Evolutionary conservation across 2,888 invertebrate species (phyloP), one percentile per base, ranked within the genome.

Genomic region (Oasisia sp.): DNA sequence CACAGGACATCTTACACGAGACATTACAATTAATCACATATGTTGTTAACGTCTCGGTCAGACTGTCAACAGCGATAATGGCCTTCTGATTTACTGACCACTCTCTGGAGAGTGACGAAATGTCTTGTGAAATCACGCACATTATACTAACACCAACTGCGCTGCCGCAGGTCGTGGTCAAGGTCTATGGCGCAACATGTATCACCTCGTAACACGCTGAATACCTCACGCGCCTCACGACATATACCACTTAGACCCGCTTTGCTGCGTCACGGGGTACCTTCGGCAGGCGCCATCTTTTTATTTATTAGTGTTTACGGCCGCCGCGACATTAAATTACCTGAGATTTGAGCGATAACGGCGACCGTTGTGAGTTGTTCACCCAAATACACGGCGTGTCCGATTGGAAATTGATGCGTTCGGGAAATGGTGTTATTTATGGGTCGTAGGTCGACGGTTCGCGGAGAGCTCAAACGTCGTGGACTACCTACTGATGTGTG

Each of bases 321-420:
- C 74, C 27, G 74, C 14, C 74, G 74, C 74, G 19, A 74, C 74
- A 74, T 74, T 74, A 74, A 19, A 74, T 74, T 74, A 74, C n/a
- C 7, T 74, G 74, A 74, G 74, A 74, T 74, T 74, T 27, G 27
- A 74, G 74, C 74, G 74, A 74, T 74, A 74, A 74, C 74, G 74
- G 27, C 19, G 74, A 74, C 74, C 5, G 74, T 74, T 74, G 74
- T 74, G 74, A 7, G 27, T 27, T 7, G 14, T 74, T 74, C 27
- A 27, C 74, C 74, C 27, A 27, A 74, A n/a, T 74, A 27, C 74
- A n/a, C 27, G 7, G 74, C 74, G 74, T 19, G 74, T 74, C 74
- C 74, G n/a, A 27, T 74, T 19, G 74, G n/a, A 74, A 74, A 74
- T 74, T 74, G 74, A 74, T 74, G 74, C 74, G 74, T 74, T 74